Evolutionary conservation across 2,113 vertebrate species (phyloP), one percentile per base, ranked within the genome.

Genomic region (Hylia prasina): DNA sequence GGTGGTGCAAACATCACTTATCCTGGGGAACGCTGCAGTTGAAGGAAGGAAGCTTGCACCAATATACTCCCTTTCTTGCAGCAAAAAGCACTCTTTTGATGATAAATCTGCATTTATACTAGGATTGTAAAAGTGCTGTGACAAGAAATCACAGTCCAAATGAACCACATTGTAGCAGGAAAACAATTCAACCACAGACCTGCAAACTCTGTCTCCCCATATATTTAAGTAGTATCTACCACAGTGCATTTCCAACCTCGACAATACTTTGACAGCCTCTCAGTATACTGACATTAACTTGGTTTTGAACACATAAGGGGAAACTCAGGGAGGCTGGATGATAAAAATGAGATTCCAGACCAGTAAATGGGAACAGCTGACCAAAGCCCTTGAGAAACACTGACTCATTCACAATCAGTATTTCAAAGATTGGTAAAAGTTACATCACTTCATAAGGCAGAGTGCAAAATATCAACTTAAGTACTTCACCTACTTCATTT

Each of bases 271-370:
- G 30, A 58, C 35, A 57, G 63, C 15, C 42, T 72, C 57, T 51
- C 54, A 25, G 33, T 39, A 57, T 14, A 86, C 15, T 25, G 47
- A 88, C 5, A 6, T 50, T 39, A 80, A 54, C 27, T 44, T 0
- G 5, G 19, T 80, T 91, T 86, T 70, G 82, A 93, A 88, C 31
- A 91, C 17, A 39, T 8, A 33, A 92, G 31, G 44, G 35, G 60
- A 86, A 87, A 33, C 10, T 89, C 80, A 60, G 50, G 51, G 35
- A 79, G 31, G 89, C 25, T 33, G 71, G 27, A 72, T 53, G 60
- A 87, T 61, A 89, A 70, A 97, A 93, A 68, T 71, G 72, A 94
- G 90, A 94, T 93, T 97, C 94, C 92, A 94, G 92, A 89, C 90
- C 92, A 93, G 92, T 92, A 96, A 96, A 95, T 1, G 58, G 76